Evolutionary conservation across 1,140 invertebrate species (phyloP).

Genomic region (Homarus americanus): DNA sequence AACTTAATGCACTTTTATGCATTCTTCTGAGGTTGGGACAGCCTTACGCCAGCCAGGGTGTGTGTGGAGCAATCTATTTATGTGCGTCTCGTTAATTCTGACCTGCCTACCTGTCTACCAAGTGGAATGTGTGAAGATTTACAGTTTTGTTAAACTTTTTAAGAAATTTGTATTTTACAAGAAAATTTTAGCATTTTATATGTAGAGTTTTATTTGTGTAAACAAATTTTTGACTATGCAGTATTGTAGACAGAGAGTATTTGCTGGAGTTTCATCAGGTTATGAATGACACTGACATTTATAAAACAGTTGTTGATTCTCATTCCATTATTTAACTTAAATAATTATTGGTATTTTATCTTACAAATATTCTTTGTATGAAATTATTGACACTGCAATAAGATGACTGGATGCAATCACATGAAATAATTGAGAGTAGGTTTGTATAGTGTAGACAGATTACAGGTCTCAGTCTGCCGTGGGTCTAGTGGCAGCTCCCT

Average conservation of each 20-base stretch:
- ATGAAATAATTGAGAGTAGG: conserved; percentile 29
- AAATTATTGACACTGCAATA: conserved; percentile 65
- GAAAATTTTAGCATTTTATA: conserved; percentile 53
- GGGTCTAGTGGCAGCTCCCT: conserved; percentile 59
- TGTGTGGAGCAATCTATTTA: conserved; percentile 70
- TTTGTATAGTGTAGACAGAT: conserved; percentile 58
- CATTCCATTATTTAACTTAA: conserved; percentile 40
- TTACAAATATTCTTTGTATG: conserved; percentile 28
- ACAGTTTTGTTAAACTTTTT: conserved; percentile 59
- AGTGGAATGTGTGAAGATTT: conserved; percentile 48
- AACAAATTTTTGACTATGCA: conserved; percentile 61
- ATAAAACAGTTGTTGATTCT: conserved; percentile 40
- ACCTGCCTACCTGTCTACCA: conserved; percentile 65
- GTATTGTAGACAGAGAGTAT: conserved; percentile 70
- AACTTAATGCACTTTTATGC: conserved; percentile 70
- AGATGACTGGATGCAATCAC: conserved; percentile 67
- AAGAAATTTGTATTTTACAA: conserved; percentile 60
- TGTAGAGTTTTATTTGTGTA: conserved; percentile 58
- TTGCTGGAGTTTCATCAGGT: conserved; percentile 59
- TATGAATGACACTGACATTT: conserved; percentile 47
- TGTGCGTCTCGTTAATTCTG: conserved; percentile 67
- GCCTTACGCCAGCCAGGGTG: conserved; percentile 71
- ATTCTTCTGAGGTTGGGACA: conserved; percentile 72
- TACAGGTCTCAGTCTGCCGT: conserved; percentile 40
- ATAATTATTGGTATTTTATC: conserved; percentile 40